Evolutionary conservation across 1,140 invertebrate genomes (phyloP).

Genomic region (Drosophila sproati): DNA sequence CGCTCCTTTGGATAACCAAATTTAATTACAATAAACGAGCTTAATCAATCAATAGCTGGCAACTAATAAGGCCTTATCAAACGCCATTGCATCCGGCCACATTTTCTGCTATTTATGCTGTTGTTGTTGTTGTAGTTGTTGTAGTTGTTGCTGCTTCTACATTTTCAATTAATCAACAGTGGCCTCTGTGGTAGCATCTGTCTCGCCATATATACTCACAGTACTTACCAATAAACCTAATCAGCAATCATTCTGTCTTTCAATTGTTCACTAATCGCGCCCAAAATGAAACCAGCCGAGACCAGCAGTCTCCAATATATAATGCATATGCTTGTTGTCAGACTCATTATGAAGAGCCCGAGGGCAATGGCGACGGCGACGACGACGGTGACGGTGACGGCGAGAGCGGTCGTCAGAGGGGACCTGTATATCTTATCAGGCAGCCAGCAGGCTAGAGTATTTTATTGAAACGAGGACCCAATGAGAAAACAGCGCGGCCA

Average conservation of each 20-base stretch:
- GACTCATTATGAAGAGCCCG: slow-evolving; percentile 60
- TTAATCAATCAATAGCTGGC: slow-evolving; percentile 34
- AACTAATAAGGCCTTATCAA: slow-evolving; percentile 29
- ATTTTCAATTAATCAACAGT: slow-evolving; percentile 13
- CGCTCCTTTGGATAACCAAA: slow-evolving; percentile 11
- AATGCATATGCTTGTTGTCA: slow-evolving; percentile 30
- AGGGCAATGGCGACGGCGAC: neutral
- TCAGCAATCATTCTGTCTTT: slow-evolving; percentile 6
- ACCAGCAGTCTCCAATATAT: slow-evolving; percentile 9
- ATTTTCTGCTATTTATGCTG: slow-evolving; percentile 1
- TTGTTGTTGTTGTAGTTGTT: neutral
- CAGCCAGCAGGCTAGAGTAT: slow-evolving; percentile 30
- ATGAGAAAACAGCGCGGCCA: slow-evolving; percentile 5
- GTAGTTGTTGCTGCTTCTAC: neutral
- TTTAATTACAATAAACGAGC: slow-evolving; percentile 39
- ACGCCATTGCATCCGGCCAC: slow-evolving; percentile 1
- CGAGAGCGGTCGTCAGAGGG: too few species aligned
- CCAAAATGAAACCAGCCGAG: slow-evolving; percentile 25
- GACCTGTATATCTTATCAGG: slow-evolving; percentile 34
- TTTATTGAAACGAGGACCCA: slow-evolving; percentile 15
- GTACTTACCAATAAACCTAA: slow-evolving; percentile 10
- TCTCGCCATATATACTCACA: neutral
- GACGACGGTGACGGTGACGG: too few species aligned
- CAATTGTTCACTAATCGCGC: neutral
- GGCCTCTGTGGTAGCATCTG: neutral